Evolutionary conservation across 2,797 vertebrate genomes (phyloP), one percentile per base, ranked within the genome.

Genomic region (Heterohyrax brucei): DNA sequence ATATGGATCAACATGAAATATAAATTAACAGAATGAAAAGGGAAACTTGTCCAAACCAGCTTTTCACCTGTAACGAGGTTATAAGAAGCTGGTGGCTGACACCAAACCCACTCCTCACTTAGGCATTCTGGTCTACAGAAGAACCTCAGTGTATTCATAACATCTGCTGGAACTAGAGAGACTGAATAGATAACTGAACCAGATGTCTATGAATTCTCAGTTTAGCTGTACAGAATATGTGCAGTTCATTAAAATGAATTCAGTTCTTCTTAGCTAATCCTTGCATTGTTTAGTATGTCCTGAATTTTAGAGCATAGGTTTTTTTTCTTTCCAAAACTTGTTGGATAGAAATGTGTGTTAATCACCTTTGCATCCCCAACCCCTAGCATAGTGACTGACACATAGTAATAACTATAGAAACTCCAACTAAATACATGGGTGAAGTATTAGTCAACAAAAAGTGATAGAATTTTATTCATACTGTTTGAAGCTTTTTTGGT

Each of bases 241-340:
- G 22, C 0, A 53, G 7, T 80, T 87, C 80, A 39, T 87, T 92
- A 88, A 9, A 90, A 81, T 44, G 7, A 2, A 94, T 84, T 89
- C 26, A 48, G 24, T 84, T 84, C 62, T 75, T 93, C 62, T 84
- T 56, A 72, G 26, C 4, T 91, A n/a, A 87, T 72, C 70, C 33
- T 85, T 73, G 78, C 50, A 91, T 33, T 53, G 10, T 82, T 82
- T 85, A 72, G 39, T 66, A 28, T 22, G 3, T 44, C 30, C 19
- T 85, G 30, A 30, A 79, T 87, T 80, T 80, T 79, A 89, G 0
- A 70, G 7, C 6, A 75, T 21, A 61, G 1, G 6, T 72, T 5
- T 61, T 59, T 61, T 18, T 61, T 10, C 53, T 44, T 18, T 26
- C 33, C 9, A 46, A 73, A 59, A 46, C 10, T 46, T 75, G 10